Percentiles rank a stretch among this genome's conserved stretches.
These are phyloP conservation scores for Alcedo atthis DNA, from an alignment of 2,797 vertebrate genomes.

Conservation along the genomic window DNA sequence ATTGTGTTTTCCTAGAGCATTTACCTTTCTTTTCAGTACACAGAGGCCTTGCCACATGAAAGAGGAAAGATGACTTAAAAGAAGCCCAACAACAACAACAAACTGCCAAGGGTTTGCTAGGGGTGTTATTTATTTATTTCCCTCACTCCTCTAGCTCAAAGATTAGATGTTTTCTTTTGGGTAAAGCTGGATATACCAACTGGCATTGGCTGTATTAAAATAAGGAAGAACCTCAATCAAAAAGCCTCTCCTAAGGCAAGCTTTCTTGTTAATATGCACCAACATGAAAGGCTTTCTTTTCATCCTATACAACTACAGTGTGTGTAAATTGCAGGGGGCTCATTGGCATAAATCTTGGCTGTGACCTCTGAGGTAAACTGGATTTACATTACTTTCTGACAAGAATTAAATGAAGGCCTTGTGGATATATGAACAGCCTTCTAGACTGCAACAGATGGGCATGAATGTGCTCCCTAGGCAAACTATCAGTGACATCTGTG, in stretches of 20 bases:
- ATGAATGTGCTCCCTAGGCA: slow-evolving; percentile 87
- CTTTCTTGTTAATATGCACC: slow-evolving; percentile 86
- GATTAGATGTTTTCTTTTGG: slow-evolving; percentile 65
- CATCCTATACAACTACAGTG: slow-evolving; percentile 83
- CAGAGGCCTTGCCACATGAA: background rate
- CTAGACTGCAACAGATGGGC: slow-evolving; percentile 88
- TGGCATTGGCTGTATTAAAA: slow-evolving; percentile 78
- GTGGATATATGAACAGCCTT: slow-evolving; percentile 84
- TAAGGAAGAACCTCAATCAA: slow-evolving; percentile 78
- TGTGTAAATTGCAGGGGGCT: slow-evolving; percentile 85
- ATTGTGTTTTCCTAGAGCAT: background rate
- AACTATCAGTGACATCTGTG: slow-evolving; percentile 88
- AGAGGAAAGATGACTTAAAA: slow-evolving; percentile 18
- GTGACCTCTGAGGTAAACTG: slow-evolving; percentile 87
- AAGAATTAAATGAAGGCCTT: slow-evolving; percentile 89
- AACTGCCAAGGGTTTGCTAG: slow-evolving; percentile 15
- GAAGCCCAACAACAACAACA: background rate
- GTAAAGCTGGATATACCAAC: slow-evolving; percentile 73
- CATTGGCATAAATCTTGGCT: slow-evolving; percentile 85
- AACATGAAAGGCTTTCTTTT: slow-evolving; percentile 85
- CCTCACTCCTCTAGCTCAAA: slow-evolving; percentile 64
- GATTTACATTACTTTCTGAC: slow-evolving; percentile 90
- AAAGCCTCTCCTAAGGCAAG: slow-evolving; percentile 81
- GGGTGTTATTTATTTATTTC: slow-evolving; percentile 9
- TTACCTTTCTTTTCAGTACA: background rate